These are phyloP conservation scores for Amphipoea lucens DNA, from an alignment of 2,888 invertebrate genomes.

Conservation along the genomic window DNA sequence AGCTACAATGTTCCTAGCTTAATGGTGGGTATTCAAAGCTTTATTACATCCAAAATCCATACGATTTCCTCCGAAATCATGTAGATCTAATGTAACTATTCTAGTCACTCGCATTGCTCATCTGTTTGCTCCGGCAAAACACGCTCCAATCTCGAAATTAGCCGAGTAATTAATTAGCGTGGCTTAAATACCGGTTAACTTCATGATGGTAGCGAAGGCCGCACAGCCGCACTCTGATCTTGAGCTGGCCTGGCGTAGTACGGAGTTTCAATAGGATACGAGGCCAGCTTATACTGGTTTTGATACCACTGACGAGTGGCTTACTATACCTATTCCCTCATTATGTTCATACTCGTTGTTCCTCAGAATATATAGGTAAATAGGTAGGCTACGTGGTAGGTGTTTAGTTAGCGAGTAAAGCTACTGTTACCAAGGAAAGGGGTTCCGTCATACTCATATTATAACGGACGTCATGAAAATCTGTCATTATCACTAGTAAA, in stretches of 20 bases:
- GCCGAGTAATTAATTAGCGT: constrained; percentile 10
- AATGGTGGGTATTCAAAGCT: not conserved
- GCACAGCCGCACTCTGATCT: not conserved
- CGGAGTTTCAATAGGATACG: not conserved
- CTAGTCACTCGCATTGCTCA: not conserved
- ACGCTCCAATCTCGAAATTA: constrained; percentile 3
- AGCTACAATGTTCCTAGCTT: not conserved
- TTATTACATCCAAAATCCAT: not conserved
- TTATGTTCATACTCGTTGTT: not conserved
- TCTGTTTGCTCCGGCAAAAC: constrained; percentile 18
- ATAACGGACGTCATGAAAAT: too few relatives aligned
- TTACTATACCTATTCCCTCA: not conserved
- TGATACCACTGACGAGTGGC: not conserved
- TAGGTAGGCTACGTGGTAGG: too few relatives aligned
- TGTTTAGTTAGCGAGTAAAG: too few relatives aligned
- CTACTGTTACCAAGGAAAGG: too few relatives aligned
- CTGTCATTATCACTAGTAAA: too few relatives aligned
- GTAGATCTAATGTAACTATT: not conserved
- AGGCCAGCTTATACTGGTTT: not conserved
- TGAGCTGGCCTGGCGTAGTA: not conserved
- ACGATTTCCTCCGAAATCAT: not conserved
- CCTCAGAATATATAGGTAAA: not conserved
- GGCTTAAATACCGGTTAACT: not conserved
- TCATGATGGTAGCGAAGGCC: not conserved
- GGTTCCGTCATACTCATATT: too few relatives aligned